Conservation (phyloP, 2,888 invertebrate genomes). For the Brachyptera risi region DNA sequence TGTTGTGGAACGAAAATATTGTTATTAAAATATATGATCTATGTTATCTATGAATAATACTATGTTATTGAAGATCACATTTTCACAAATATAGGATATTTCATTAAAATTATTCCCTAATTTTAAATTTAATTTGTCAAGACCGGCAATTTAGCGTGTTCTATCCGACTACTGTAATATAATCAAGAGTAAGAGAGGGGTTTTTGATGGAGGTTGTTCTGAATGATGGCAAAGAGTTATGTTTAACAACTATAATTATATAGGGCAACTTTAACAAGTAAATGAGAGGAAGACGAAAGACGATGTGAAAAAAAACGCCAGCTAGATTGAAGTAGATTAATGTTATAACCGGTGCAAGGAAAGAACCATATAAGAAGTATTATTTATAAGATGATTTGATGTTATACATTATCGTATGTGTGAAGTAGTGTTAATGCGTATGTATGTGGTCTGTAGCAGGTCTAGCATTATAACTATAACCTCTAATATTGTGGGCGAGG, state of each 20-base stretch:
- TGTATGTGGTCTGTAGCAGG: not conserved
- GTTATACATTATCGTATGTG: constrained; percentile 3
- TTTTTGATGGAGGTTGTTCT: not conserved
- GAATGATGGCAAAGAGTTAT: not conserved
- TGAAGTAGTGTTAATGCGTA: not conserved
- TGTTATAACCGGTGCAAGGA: constrained; percentile 11
- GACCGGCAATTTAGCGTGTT: too few relatives aligned
- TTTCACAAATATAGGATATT: too few relatives aligned
- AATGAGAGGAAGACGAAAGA: constrained; percentile 12
- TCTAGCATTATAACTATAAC: too few relatives aligned
- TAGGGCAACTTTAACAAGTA: constrained; percentile 15
- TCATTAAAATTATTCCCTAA: too few relatives aligned
- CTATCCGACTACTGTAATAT: too few relatives aligned
- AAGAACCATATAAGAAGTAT: not conserved
- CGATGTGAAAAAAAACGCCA: not conserved
- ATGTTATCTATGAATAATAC: too few relatives aligned
- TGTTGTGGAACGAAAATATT: too few relatives aligned
- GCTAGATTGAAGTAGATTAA: not conserved
- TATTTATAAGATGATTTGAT: not conserved
- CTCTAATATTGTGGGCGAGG: too few relatives aligned
- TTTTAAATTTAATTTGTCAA: too few relatives aligned
- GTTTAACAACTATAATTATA: constrained; percentile 27
- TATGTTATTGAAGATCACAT: too few relatives aligned
- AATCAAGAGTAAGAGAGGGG: too few relatives aligned
- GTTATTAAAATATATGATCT: too few relatives aligned